Conservation (phyloP, 2,797 vertebrate species). For the Protonibea diacanthus region DNA sequence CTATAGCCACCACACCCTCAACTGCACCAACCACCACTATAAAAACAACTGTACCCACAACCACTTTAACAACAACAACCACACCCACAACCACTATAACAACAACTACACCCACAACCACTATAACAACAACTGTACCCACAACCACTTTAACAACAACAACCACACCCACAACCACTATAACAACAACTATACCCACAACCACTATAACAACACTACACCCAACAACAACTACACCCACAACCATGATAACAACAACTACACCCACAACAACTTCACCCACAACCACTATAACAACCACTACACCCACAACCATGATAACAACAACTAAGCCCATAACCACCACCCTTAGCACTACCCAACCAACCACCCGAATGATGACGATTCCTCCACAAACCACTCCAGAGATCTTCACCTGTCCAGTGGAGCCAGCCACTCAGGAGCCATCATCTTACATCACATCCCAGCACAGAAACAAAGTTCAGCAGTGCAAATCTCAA, state of each 20-base stretch:
- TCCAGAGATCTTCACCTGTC: conserved; percentile 52
- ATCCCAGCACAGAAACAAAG: conserved; percentile 16
- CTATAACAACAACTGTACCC: neutral
- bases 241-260: neutral
- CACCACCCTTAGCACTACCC: neutral
- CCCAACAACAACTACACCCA: accelerated
- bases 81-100: accelerated
- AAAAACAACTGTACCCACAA: neutral
- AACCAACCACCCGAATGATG: conserved; percentile 2
- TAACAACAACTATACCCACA: neutral
- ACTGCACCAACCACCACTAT: accelerated
- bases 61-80: neutral
- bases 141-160: neutral
- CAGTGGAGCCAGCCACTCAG: conserved; percentile 9
- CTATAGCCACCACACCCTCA: conserved; percentile 4
- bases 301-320: neutral
- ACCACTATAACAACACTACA: conserved; percentile 28
- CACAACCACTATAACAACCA: neutral
- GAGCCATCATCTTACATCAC: neutral
- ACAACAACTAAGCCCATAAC: neutral
- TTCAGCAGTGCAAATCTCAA: conserved; percentile 68
- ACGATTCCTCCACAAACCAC: conserved; percentile 42
- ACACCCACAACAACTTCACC: conserved; percentile 5
- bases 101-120: neutral
- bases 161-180: neutral